These are phyloP conservation scores for Myotis yumanensis DNA, from an alignment of 2,113 vertebrate species.

Conservation along the genomic window DNA sequence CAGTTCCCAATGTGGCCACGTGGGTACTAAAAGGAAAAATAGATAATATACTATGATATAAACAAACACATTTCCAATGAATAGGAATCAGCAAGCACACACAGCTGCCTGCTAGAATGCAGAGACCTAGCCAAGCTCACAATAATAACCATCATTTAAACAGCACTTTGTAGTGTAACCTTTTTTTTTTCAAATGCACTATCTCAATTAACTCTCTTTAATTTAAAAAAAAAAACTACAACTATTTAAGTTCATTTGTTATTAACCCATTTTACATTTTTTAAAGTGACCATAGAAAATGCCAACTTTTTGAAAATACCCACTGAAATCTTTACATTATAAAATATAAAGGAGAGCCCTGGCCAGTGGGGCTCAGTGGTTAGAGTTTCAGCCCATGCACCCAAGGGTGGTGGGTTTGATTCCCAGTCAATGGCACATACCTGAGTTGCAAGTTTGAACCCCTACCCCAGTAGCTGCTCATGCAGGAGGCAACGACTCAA, in stretches of 20 bases:
- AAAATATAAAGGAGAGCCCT: not conserved
- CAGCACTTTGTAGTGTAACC: not conserved
- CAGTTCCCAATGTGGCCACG: constrained; percentile 51
- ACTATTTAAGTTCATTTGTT: not conserved
- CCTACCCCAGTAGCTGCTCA: too few relatives aligned
- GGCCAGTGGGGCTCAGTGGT: not conserved
- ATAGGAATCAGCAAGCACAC: constrained; percentile 22
- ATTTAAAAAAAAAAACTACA: not conserved
- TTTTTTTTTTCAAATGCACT: constrained; percentile 2
- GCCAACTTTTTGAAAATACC: not conserved
- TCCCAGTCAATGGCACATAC: too few relatives aligned
- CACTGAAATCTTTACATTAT: not conserved
- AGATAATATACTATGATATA: constrained; percentile 37
- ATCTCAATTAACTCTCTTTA: constrained; percentile 36
- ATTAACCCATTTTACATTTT: constrained; percentile 24
- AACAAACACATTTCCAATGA: constrained; percentile 57
- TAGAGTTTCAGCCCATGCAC: too few relatives aligned
- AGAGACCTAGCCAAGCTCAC: not conserved
- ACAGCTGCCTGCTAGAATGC: constrained; percentile 29
- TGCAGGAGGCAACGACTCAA: too few relatives aligned
- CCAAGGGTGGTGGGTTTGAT: too few relatives aligned
- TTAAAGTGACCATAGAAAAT: not conserved
- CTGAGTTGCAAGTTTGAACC: too few relatives aligned
- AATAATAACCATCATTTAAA: constrained; percentile 35
- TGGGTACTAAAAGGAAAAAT: constrained; percentile 53